Evolutionary conservation across 2,888 invertebrate genomes (phyloP).

Genomic region (Halictus ligatus): DNA sequence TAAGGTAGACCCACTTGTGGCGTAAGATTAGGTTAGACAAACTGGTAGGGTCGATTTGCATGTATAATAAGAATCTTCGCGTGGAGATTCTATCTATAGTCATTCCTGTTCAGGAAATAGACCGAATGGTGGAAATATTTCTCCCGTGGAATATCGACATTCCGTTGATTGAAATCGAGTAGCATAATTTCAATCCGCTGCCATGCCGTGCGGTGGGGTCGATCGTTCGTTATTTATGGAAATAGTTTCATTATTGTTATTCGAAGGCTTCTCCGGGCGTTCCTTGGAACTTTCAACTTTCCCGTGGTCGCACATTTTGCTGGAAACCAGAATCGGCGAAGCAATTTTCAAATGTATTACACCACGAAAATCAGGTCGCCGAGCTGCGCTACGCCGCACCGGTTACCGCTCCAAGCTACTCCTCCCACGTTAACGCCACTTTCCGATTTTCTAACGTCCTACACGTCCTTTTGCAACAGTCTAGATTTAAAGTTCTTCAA

Average conservation of each 20-base stretch:
- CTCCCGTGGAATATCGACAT: not conserved
- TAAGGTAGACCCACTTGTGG: conserved; percentile 13
- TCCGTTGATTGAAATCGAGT: conserved; percentile 22
- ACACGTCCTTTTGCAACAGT: not conserved
- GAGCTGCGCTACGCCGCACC: too few relatives aligned
- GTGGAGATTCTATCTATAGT: not conserved
- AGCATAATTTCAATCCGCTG: conserved; percentile 13
- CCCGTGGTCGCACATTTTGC: not conserved
- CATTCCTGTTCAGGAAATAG: not conserved
- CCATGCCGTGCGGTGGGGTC: not conserved
- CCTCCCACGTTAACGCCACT: not conserved
- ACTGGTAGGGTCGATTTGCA: not conserved
- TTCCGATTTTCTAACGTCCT: conserved; percentile 32
- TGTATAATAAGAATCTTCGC: not conserved
- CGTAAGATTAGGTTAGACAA: not conserved
- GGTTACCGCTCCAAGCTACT: not conserved
- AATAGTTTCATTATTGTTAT: not conserved
- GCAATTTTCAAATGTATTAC: conserved; percentile 32
- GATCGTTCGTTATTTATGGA: conserved; percentile 19
- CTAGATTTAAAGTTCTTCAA: conserved; percentile 37
- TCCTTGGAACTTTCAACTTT: not conserved
- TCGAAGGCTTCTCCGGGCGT: not conserved
- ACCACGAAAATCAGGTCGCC: conserved; percentile 36
- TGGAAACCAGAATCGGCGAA: conserved; percentile 11
- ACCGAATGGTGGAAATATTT: not conserved